Evolutionary conservation across 64 coral and sea anemone species (phyloP).

Genomic region (Catalaphyllia jardinei): DNA sequence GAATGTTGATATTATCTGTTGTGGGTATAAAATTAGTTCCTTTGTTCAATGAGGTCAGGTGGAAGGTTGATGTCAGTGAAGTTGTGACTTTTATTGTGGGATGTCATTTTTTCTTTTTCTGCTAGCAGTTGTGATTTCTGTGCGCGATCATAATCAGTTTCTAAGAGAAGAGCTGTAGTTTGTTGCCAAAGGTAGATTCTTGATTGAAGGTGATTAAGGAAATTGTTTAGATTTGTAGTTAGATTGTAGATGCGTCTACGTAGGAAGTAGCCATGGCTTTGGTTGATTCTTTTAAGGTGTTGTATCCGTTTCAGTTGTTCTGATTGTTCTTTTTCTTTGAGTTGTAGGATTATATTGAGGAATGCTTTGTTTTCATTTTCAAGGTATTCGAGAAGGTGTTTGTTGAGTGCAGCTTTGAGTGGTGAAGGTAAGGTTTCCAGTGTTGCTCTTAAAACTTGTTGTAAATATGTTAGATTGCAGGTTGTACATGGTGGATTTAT

Average conservation of each 20-base stretch:
- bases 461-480: not conserved
- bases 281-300: not conserved
- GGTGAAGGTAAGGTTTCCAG: not conserved
- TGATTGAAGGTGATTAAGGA: not conserved
- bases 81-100: constrained; percentile 39
- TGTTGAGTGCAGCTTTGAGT: not conserved
- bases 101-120: constrained; percentile 4
- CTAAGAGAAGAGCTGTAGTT: not conserved
- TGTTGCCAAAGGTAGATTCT: not conserved
- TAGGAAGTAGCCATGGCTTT: not conserved
- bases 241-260: not conserved
- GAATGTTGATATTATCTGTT: too few relatives aligned
- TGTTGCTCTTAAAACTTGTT: not conserved
- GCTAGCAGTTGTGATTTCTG: not conserved
- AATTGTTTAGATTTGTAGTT: not conserved
- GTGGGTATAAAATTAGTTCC: too few relatives aligned
- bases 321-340: not conserved
- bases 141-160: not conserved
- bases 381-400: too few relatives aligned
- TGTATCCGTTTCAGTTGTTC: not conserved
- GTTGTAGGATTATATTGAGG: not conserved
- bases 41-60: too few relatives aligned
- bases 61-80: too few relatives aligned
- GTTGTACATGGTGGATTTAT: not conserved
- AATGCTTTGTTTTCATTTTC: too few relatives aligned